Evolutionary conservation across 2,888 invertebrate genomes (phyloP).

Genomic region (Seladonia tumulorum): DNA sequence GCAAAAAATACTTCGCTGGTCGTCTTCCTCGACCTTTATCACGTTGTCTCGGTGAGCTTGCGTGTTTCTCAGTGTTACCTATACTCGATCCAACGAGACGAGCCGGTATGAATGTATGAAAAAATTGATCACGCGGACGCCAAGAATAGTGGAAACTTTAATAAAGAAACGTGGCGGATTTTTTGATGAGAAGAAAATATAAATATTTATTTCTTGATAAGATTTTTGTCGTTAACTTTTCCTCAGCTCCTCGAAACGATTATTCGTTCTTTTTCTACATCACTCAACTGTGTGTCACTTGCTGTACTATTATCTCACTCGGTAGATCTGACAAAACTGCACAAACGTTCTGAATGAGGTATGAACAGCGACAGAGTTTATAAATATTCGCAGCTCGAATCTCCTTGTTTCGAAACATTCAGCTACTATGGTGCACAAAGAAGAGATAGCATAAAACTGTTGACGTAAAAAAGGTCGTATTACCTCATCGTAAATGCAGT

Average conservation of each 20-base stretch:
- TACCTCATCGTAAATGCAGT: background rate
- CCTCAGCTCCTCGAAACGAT: too few species aligned
- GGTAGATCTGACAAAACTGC: background rate
- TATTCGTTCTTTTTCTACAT: too few species aligned
- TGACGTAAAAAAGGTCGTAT: background rate
- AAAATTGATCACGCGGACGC: too few species aligned
- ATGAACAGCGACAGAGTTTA: background rate
- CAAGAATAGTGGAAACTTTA: too few species aligned
- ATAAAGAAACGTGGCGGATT: too few species aligned
- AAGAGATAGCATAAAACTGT: background rate
- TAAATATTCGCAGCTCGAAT: background rate
- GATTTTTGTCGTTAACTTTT: too few species aligned
- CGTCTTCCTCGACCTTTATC: background rate
- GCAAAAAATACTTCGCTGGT: slow-evolving; percentile 12
- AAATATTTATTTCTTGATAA: too few species aligned
- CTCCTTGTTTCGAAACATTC: background rate
- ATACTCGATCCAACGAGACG: background rate
- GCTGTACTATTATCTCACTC: background rate
- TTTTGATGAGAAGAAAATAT: too few species aligned
- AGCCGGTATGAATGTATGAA: too few species aligned
- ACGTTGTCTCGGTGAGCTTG: background rate
- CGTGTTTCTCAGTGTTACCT: background rate
- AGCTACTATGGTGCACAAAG: background rate
- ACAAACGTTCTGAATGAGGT: background rate
- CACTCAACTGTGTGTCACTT: too few species aligned